Evolutionary conservation across 1,140 invertebrate genomes (phyloP), one percentile per base, ranked within the genome.

Genomic region (Schlechtendalia chinensis): DNA sequence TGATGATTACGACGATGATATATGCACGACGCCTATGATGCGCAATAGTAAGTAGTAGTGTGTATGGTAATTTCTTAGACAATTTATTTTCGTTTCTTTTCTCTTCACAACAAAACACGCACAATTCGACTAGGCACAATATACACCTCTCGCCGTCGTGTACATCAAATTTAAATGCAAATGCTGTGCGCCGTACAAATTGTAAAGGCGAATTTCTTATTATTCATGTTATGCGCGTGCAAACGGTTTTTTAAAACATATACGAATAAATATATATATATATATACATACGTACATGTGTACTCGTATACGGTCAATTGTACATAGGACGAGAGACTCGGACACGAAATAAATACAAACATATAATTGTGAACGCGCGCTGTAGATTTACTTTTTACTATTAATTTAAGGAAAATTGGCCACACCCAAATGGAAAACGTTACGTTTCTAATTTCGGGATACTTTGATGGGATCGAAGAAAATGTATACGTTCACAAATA

Each of bases 81-180:
- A 47, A 69, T 69, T 69, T 67, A 39, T 47, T n/a, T n/a, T n/a
- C n/a, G n/a, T n/a, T 47, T 45, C 39, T 69, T 69, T 69, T 47
- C 32, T 39, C 32, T 39, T 39, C 12, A 47, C 65, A n/a, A 47
- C 22, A 11, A 24, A 69, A 69, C 22, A 67, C 32, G 32, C 32
- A 45, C 32, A 45, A 16, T 67, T 67, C 63, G 39, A 67, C 63
- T 67, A 39, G 32, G 32, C 8, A 39, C n/a, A n/a, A n/a, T n/a
- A n/a, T n/a, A n/a, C n/a, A n/a, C n/a, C n/a, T 39, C 32, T 39
- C 32, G 32, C 32, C 1, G 32, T 45, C n/a, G 63, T 67, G 32
- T 45, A 45, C 63, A 11, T 45, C 22, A 67, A 45, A 67, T 67
- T 67, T 67, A 67, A 67, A 67, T 67, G 32, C 63, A 67, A 67